These are phyloP conservation scores for Bambusicola thoracicus DNA, from an alignment of 2,113 vertebrate genomes.

Conservation along the genomic window DNA sequence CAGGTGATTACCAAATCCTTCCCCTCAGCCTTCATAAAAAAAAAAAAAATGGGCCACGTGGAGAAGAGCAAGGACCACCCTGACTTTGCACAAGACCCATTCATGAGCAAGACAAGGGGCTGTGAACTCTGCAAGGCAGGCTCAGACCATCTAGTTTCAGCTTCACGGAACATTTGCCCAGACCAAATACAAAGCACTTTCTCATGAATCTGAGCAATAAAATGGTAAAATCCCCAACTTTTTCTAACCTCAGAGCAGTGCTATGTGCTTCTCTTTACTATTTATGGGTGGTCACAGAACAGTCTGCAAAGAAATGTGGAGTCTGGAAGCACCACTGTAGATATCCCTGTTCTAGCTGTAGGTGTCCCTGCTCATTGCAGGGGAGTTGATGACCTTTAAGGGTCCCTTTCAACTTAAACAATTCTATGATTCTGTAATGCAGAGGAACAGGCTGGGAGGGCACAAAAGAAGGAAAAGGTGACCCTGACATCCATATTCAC, in stretches of 20 bases:
- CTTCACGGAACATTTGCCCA: not conserved
- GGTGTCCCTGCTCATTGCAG: no score
- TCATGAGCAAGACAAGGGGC: not conserved
- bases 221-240: not conserved
- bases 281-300: rapidly evolving
- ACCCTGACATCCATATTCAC: slow-evolving; percentile 41
- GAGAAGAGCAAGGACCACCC: not conserved
- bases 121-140: not conserved
- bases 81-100: not conserved
- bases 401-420: no score
- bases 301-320: not conserved
- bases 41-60: rapidly evolving
- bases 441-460: not conserved
- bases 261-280: rapidly evolving
- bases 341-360: no score
- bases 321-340: not conserved
- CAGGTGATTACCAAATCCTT: not conserved
- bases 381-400: no score
- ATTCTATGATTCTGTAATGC: no score
- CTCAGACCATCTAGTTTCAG: not conserved
- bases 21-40: not conserved
- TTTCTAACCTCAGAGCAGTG: not conserved
- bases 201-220: not conserved
- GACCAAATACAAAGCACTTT: not conserved
- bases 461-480: slow-evolving; percentile 11